Evolutionary conservation across 2,797 vertebrate species (phyloP).

Genomic region (Brotogeris chrysoptera): DNA sequence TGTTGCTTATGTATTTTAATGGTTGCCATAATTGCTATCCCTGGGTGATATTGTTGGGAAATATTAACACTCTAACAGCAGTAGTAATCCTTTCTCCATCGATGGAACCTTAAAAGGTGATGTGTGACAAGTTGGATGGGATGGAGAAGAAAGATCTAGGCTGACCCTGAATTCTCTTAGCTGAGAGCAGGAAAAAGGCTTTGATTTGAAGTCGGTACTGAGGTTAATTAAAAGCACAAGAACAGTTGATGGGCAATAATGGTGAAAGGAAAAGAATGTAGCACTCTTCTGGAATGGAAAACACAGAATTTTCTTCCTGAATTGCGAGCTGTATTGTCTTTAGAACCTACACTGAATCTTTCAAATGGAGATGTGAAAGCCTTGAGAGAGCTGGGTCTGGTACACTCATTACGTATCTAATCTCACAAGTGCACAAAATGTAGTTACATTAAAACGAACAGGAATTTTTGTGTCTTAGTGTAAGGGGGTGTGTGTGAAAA

Average conservation of each 20-base stretch:
- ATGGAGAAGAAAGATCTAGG: background rate
- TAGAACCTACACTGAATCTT: background rate
- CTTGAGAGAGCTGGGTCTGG: background rate
- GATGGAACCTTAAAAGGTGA: background rate
- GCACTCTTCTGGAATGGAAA: background rate
- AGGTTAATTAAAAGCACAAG: background rate
- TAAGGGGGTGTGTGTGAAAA: background rate
- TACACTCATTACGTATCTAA: background rate
- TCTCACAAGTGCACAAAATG: background rate
- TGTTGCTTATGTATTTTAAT: slow-evolving; percentile 1
- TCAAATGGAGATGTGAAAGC: background rate
- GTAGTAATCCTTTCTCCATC: background rate
- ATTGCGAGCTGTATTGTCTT: background rate
- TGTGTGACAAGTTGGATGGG: background rate
- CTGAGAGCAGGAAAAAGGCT: background rate
- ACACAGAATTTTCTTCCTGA: background rate
- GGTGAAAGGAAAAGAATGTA: background rate
- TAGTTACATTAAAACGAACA: background rate
- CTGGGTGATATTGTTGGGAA: background rate
- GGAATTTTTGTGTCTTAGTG: background rate
- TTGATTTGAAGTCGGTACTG: background rate
- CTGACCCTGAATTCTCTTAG: background rate
- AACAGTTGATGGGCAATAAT: background rate
- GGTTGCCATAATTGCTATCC: background rate
- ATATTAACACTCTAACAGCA: background rate